phyloP scores from a whole-genome alignment of 1,140 invertebrate species.

The Diorhabda carinulata region DNA sequence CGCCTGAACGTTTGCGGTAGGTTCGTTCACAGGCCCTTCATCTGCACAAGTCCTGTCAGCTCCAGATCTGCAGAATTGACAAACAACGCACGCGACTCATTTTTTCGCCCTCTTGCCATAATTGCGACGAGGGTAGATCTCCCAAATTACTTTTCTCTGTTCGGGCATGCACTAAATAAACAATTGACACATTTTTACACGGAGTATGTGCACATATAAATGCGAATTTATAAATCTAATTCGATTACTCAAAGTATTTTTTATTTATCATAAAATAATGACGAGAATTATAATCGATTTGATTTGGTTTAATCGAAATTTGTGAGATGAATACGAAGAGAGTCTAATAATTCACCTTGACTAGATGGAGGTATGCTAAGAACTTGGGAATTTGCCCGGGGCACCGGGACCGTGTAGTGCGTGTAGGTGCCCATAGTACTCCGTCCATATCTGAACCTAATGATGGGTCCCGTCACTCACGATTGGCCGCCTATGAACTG shows the following conservation, averaged over 20 bases:
- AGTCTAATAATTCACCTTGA: conserved; percentile 11
- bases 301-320: no score
- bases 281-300: no score
- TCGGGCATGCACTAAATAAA: conserved; percentile 2
- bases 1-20: neutral
- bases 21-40: neutral
- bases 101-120: conserved; percentile 1
- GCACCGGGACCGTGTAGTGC: conserved; percentile 19
- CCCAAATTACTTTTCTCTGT: neutral
- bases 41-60: conserved; percentile 1
- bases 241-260: no score
- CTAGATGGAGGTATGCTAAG: conserved; percentile 9
- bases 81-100: conserved; percentile 1
- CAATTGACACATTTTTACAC: conserved; percentile 1
- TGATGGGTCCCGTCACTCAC: conserved; percentile 41
- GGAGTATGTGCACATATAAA: no score
- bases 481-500: conserved; percentile 32
- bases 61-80: neutral
- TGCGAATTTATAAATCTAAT: no score
- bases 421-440: conserved; percentile 22
- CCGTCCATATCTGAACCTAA: conserved; percentile 32
- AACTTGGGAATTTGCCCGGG: conserved; percentile 33
- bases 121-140: neutral
- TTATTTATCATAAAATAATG: no score
- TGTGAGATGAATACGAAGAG: no score